These are phyloP conservation scores for Teleopsis dalmanni DNA, from an alignment of 1,140 invertebrate genomes.

Conservation along the genomic window DNA sequence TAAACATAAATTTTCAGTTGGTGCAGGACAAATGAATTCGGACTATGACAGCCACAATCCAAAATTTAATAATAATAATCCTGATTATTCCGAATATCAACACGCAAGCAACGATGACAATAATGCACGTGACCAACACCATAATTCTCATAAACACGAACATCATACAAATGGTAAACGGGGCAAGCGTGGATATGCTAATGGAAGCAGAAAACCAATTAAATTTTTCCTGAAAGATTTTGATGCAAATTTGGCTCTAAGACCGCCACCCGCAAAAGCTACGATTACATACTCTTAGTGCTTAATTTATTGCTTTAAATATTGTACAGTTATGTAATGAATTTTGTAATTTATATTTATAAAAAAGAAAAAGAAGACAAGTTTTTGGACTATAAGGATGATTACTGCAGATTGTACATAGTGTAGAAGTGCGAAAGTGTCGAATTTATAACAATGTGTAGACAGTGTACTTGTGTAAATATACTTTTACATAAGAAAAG, in stretches of 20 bases:
- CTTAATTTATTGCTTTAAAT: neutral
- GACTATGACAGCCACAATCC: constrained; percentile 41
- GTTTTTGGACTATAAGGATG: no score
- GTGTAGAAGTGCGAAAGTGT: no score
- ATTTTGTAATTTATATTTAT: no score
- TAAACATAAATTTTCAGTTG: neutral
- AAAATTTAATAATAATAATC: constrained; percentile 42
- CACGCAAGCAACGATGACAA: constrained; percentile 29
- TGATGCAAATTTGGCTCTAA: constrained; percentile 34
- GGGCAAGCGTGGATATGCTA: constrained; percentile 20
- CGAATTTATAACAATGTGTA: no score
- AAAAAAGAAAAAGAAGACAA: no score
- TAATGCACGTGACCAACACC: neutral
- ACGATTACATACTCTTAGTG: neutral
- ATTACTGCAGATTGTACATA: no score
- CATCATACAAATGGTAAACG: neutral
- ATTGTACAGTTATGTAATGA: no score
- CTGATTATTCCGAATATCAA: constrained; percentile 39
- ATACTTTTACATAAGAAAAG: no score
- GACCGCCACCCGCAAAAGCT: constrained; percentile 34
- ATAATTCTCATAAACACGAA: constrained; percentile 2
- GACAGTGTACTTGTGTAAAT: no score
- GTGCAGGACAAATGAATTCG: constrained; percentile 10
- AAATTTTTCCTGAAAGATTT: constrained; percentile 23
- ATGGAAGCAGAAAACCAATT: constrained; percentile 23